Percentiles rank a stretch among this genome's conserved stretches.
Conservation (phyloP, 2,113 vertebrate genomes). For the Pampusana beccarii region DNA sequence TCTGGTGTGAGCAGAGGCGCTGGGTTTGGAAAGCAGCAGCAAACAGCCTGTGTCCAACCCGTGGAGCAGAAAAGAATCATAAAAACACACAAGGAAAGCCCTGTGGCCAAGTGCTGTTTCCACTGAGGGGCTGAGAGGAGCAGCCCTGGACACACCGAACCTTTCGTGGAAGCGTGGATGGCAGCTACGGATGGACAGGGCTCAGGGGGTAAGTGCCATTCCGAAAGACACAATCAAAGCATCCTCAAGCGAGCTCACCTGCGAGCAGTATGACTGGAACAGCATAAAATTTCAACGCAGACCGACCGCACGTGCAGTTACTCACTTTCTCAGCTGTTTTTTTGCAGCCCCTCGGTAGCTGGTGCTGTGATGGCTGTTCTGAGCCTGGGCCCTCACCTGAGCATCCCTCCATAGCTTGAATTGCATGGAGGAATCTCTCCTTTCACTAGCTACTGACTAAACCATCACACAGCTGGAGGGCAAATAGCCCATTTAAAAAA, state of each 20-base stretch:
- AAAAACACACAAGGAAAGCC: neutral
- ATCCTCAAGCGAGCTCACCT: neutral
- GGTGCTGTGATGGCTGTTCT: neutral
- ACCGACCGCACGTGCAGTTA: rapidly evolving
- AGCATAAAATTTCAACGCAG: neutral
- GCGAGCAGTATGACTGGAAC: neutral
- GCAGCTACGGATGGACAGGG: rapidly evolving
- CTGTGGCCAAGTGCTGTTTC: neutral
- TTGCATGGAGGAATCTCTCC: neutral
- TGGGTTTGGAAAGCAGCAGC: neutral
- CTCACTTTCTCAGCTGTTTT: neutral
- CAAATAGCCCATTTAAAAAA: neutral
- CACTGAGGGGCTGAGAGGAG: neutral
- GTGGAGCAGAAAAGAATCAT: neutral
- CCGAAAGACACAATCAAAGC: neutral
- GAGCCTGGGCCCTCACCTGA: neutral
- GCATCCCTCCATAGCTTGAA: neutral
- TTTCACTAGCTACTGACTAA: neutral
- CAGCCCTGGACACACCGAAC: rapidly evolving
- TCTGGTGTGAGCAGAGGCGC: neutral
- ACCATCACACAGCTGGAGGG: neutral
- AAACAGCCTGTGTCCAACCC: neutral
- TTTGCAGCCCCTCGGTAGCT: neutral
- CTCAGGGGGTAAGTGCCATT: neutral
- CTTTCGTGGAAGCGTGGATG: neutral